A percentile compares a stretch with the other conserved stretches of the same genome.
Conservation (phyloP, 1,140 invertebrate genomes). For the Macrosteles quadrilineatus region DNA sequence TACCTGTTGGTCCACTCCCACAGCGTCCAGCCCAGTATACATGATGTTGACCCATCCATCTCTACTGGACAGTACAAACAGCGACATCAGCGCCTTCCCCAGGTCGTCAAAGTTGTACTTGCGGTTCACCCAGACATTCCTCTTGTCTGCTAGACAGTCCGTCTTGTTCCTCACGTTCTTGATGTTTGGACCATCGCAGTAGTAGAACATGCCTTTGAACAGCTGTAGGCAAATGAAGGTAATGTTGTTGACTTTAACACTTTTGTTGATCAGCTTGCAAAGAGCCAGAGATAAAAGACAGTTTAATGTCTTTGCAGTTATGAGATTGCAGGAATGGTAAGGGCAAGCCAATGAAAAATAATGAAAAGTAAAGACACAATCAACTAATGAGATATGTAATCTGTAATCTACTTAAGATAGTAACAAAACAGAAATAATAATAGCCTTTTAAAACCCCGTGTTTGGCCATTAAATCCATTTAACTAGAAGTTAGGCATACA, state of each 20-base stretch:
- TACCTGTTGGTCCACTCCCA: slow-evolving; percentile 95
- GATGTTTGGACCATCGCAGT: slow-evolving; percentile 90
- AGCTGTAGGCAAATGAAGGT: slow-evolving; percentile 66
- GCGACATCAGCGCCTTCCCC: slow-evolving; percentile 96
- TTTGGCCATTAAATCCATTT: too few relatives aligned
- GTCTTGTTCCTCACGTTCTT: slow-evolving; percentile 82
- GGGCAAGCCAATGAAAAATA: too few relatives aligned
- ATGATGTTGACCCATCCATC: slow-evolving; percentile 99
- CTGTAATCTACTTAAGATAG: too few relatives aligned
- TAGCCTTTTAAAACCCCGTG: too few relatives aligned
- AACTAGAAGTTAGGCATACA: too few relatives aligned
- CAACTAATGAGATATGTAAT: too few relatives aligned
- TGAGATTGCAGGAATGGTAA: too few relatives aligned
- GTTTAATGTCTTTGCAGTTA: too few relatives aligned
- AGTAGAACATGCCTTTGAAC: slow-evolving; percentile 92
- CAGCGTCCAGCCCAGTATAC: slow-evolving; percentile 99
- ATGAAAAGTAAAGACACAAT: too few relatives aligned
- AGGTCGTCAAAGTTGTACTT: slow-evolving; percentile 99
- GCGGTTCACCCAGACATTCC: slow-evolving; percentile 92
- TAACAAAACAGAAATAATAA: too few relatives aligned
- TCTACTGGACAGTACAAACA: slow-evolving; percentile 97
- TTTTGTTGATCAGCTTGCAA: neutral
- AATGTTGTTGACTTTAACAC: too few relatives aligned
- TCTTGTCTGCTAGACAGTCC: slow-evolving; percentile 72
- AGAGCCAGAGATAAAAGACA: too few relatives aligned